Evolutionary conservation across 1,140 invertebrate genomes (phyloP).

Genomic region (Uloborus diversus): DNA sequence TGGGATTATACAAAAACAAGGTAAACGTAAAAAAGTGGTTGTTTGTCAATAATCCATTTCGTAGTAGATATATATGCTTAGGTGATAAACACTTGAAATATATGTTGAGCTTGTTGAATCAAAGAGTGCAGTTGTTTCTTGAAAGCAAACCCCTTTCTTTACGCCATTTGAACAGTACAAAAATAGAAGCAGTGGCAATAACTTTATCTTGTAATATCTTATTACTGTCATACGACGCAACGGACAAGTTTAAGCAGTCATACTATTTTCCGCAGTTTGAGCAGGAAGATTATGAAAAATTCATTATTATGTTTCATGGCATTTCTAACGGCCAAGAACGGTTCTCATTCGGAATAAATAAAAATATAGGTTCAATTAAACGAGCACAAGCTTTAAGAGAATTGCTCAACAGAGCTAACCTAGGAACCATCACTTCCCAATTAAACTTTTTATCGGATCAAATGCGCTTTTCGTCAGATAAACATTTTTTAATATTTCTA

Average conservation of each 20-base stretch:
- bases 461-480: neutral
- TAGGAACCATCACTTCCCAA: neutral
- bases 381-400: neutral
- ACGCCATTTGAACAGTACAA: too few relatives aligned
- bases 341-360: neutral
- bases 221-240: neutral
- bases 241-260: too few relatives aligned
- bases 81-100: neutral
- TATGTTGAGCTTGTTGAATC: neutral
- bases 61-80: neutral
- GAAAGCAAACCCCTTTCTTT: neutral
- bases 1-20: neutral
- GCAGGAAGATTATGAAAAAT: too few relatives aligned
- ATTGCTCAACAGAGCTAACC: neutral
- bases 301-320: too few relatives aligned
- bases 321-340: too few relatives aligned
- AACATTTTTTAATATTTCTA: conserved; percentile 1
- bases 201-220: neutral
- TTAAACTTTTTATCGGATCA: neutral
- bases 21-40: neutral
- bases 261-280: neutral
- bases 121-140: neutral
- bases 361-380: neutral
- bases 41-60: conserved; percentile 4
- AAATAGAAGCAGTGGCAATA: neutral